These are phyloP conservation scores for Palloptera scutellata DNA, from an alignment of 2,888 invertebrate genomes.

Conservation along the genomic window DNA sequence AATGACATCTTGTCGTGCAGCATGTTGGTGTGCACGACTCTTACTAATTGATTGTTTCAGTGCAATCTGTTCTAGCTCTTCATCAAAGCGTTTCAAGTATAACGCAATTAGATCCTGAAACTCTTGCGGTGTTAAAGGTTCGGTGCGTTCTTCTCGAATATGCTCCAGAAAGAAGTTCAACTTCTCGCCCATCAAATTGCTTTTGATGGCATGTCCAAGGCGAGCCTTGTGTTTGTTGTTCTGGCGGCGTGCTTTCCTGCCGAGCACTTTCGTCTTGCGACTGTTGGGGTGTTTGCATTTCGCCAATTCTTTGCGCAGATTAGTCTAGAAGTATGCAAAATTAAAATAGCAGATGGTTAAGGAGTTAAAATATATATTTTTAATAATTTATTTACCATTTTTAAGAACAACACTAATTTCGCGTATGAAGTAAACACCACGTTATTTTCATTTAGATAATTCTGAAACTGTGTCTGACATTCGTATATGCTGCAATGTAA, in stretches of 20 bases:
- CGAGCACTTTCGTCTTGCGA: constrained; percentile 78
- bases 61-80: constrained; percentile 80
- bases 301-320: constrained; percentile 65
- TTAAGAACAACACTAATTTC: not conserved
- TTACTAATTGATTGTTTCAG: constrained; percentile 78
- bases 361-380: not conserved
- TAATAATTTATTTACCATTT: constrained; percentile 34
- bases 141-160: constrained; percentile 66
- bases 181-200: constrained; percentile 79
- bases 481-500: not conserved
- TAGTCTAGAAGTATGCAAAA: constrained; percentile 54
- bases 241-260: constrained; percentile 72
- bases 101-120: constrained; percentile 65
- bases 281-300: constrained; percentile 85
- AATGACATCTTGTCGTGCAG: constrained; percentile 80
- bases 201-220: constrained; percentile 73
- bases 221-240: constrained; percentile 62
- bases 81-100: constrained; percentile 74
- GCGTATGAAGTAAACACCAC: no score
- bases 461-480: not conserved
- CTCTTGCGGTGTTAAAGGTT: constrained; percentile 69
- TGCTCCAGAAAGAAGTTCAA: constrained; percentile 78
- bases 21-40: constrained; percentile 78
- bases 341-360: not conserved
- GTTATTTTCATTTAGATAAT: constrained; percentile 26